A percentile compares a stretch with the other conserved stretches of the same genome.
These are phyloP conservation scores for Dryobota labecula DNA, from an alignment of 2,888 invertebrate species.

Conservation along the genomic window DNA sequence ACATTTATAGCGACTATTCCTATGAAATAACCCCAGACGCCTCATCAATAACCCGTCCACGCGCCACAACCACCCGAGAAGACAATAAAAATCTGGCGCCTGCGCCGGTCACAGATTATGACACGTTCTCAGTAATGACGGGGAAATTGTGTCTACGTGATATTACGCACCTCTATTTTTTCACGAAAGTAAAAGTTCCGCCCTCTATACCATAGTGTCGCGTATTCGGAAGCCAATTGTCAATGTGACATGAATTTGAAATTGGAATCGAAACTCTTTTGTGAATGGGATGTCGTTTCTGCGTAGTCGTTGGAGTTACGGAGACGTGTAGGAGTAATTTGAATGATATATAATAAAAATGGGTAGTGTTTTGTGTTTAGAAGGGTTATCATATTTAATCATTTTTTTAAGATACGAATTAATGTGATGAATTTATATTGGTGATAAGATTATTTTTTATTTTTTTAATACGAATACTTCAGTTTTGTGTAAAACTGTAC, in stretches of 20 bases:
- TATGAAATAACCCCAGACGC: conserved; percentile 58
- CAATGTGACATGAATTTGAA: conserved; percentile 80
- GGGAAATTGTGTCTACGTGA: conserved; percentile 87
- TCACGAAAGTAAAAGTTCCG: conserved; percentile 84
- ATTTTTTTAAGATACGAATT: not conserved
- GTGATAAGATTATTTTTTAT: not conserved
- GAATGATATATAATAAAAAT: conserved; percentile 21
- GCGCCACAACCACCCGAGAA: conserved; percentile 73
- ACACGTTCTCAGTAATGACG: conserved; percentile 87
- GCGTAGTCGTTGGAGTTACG: conserved; percentile 68
- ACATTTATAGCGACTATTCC: conserved; percentile 8
- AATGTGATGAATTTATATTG: conserved; percentile 11
- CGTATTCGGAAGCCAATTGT: conserved; percentile 82
- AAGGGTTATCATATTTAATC: conserved; percentile 22
- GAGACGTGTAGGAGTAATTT: conserved; percentile 38
- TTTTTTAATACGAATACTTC: not conserved
- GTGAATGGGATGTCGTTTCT: conserved; percentile 67
- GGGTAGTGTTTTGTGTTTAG: not conserved
- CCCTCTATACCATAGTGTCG: conserved; percentile 74
- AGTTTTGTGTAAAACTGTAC: not conserved
- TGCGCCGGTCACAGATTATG: conserved; percentile 82
- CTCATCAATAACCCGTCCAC: conserved; percentile 66
- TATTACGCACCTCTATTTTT: conserved; percentile 74
- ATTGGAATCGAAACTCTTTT: conserved; percentile 71
- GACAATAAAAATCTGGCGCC: conserved; percentile 88